These are phyloP conservation scores for Heteronetta atricapilla DNA, from an alignment of 2,113 vertebrate species.

Conservation along the genomic window DNA sequence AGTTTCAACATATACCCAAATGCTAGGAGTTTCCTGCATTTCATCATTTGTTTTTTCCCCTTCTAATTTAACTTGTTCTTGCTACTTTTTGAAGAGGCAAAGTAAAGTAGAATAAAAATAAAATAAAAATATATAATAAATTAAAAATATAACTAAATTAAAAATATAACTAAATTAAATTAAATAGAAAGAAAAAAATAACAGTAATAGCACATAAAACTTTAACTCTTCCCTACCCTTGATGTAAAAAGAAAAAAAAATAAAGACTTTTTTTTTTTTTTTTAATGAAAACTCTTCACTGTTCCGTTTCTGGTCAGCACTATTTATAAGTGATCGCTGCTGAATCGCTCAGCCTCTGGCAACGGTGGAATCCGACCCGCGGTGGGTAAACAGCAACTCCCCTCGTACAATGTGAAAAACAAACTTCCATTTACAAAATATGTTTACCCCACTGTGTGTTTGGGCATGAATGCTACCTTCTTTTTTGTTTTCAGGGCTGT, in stretches of 20 bases:
- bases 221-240: neutral
- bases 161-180: neutral
- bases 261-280: neutral
- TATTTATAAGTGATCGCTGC: conserved; percentile 29
- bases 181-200: neutral
- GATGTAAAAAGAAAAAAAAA: neutral
- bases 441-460: conserved; percentile 43
- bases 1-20: neutral
- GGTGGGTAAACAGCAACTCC: conserved; percentile 45
- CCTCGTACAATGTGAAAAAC: conserved; percentile 32
- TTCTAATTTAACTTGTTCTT: neutral
- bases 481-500: conserved; percentile 39
- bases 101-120: neutral
- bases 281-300: neutral
- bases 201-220: neutral
- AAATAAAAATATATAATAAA: neutral
- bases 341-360: conserved; percentile 54
- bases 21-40: neutral
- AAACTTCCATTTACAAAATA: conserved; percentile 54
- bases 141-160: neutral
- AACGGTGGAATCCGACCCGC: neutral
- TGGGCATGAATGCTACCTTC: conserved; percentile 49
- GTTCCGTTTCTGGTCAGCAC: conserved; percentile 54
- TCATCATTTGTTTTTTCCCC: neutral
- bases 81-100: neutral